Evolutionary conservation across 2,113 vertebrate genomes (phyloP).

Genomic region (Acanthisitta chloris): DNA sequence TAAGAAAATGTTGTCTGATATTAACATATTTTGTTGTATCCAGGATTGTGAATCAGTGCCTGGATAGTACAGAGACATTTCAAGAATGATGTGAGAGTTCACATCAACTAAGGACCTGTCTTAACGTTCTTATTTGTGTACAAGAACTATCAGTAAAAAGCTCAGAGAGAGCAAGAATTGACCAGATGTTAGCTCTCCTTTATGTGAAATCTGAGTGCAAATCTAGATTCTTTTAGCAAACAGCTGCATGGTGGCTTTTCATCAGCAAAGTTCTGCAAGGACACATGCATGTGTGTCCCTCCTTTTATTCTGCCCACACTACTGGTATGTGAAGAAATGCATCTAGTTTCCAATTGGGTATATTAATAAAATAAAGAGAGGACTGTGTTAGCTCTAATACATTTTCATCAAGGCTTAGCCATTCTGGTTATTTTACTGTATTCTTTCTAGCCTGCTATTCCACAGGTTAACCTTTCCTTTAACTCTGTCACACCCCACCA

Average conservation of each 20-base stretch:
- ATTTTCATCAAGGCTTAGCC: neutral
- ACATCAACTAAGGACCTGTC: neutral
- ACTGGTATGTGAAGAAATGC: neutral
- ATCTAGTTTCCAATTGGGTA: neutral
- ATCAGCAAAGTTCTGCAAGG: neutral
- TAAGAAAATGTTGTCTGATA: neutral
- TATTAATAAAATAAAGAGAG: neutral
- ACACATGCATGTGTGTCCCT: neutral
- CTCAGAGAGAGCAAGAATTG: neutral
- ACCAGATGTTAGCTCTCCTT: neutral
- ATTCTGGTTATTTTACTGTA: neutral
- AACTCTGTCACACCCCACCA: slow-evolving; percentile 26
- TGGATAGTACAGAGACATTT: neutral
- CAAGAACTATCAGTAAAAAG: neutral
- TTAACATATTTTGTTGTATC: neutral
- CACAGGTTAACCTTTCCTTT: slow-evolving; percentile 44
- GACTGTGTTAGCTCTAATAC: neutral
- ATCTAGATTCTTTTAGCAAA: neutral
- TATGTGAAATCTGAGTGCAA: neutral
- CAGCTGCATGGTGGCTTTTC: neutral
- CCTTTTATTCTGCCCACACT: neutral
- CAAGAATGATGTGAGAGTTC: neutral
- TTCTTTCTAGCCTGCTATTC: neutral
- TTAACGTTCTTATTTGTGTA: neutral
- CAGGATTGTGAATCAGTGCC: neutral